Percentiles rank a stretch among this genome's conserved stretches.
Conservation (phyloP, 2,113 vertebrate genomes). For the Argyrosomus japonicus region DNA sequence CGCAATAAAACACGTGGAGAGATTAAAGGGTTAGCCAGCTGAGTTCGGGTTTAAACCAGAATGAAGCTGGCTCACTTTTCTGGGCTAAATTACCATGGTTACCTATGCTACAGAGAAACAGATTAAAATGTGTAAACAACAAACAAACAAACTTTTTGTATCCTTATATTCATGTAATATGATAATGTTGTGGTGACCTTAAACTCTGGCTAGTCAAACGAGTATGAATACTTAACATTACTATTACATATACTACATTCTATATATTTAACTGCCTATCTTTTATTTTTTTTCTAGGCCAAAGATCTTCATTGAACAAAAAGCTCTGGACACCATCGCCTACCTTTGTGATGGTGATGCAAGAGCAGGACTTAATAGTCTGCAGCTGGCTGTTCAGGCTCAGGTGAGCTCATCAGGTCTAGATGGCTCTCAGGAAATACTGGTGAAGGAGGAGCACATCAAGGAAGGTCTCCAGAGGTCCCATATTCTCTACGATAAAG, state of each 20-base stretch:
- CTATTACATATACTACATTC: not conserved
- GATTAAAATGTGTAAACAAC: no score
- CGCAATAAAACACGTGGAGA: not conserved
- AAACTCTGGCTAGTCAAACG: not conserved
- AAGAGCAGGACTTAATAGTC: slow-evolving; percentile 90
- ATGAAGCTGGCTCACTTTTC: slow-evolving; percentile 6
- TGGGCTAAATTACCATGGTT: not conserved
- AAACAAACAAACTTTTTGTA: not conserved
- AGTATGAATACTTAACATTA: not conserved
- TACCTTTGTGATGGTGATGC: slow-evolving; percentile 96
- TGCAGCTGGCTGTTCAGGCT: slow-evolving; percentile 94
- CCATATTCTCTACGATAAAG: slow-evolving; percentile 96
- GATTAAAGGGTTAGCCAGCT: slow-evolving; percentile 18
- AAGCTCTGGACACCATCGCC: slow-evolving; percentile 92
- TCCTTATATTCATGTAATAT: not conserved
- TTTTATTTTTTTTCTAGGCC: slow-evolving; percentile 79
- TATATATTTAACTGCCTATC: no score
- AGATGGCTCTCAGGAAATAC: slow-evolving; percentile 63
- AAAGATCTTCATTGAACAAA: slow-evolving; percentile 88
- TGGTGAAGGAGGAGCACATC: slow-evolving; percentile 91
- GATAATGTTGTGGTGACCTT: not conserved
- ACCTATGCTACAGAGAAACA: no score
- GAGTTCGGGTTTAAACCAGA: slow-evolving; percentile 15
- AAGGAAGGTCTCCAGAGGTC: slow-evolving; percentile 97
- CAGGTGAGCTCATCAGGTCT: slow-evolving; percentile 72